These are phyloP conservation scores for Odontocolon sp. DNA, from an alignment of 2,888 invertebrate species.

Conservation along the genomic window DNA sequence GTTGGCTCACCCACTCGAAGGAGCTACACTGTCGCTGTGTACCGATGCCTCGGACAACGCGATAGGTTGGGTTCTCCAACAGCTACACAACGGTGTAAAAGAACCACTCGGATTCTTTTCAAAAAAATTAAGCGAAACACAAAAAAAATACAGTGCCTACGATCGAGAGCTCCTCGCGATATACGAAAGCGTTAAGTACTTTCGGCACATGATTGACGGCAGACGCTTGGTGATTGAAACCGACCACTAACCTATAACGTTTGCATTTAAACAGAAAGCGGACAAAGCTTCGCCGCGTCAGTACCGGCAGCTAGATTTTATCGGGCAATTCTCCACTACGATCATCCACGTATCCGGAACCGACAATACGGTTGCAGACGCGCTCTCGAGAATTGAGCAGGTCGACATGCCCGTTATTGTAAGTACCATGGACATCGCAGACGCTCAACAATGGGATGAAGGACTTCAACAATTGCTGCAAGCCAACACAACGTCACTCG, in stretches of 20 bases:
- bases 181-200: neutral
- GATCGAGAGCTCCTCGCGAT: no score
- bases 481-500: neutral
- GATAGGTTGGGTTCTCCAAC: no score
- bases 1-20: no score
- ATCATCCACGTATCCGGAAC: neutral
- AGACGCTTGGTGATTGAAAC: neutral
- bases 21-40: no score
- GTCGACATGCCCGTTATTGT: neutral
- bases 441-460: conserved; percentile 1
- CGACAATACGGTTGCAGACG: neutral
- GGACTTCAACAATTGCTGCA: conserved; percentile 1
- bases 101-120: no score
- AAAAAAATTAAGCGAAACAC: no score
- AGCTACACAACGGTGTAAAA: no score
- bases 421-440: neutral
- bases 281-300: neutral
- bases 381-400: neutral
- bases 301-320: neutral
- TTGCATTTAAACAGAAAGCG: neutral
- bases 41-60: no score
- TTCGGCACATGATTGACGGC: neutral
- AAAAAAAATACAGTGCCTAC: no score
- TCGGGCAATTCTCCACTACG: neutral
- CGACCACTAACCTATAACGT: neutral